These are phyloP conservation scores for Ammodytes dubius DNA, from an alignment of 2,113 vertebrate species.

Conservation along the genomic window DNA sequence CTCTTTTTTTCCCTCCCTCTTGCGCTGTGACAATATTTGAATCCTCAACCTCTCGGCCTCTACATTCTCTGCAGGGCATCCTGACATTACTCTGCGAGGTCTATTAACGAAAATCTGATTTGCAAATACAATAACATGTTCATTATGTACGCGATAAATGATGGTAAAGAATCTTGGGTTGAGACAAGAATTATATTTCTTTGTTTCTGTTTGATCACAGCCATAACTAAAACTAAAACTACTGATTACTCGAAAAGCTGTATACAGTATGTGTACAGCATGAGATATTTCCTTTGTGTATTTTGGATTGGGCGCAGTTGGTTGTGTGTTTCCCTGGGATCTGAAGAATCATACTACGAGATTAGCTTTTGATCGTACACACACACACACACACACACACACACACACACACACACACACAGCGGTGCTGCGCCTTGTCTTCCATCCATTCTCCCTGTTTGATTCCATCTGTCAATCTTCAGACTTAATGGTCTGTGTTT, in stretches of 20 bases:
- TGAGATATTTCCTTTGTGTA: background rate
- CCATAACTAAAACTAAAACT: background rate
- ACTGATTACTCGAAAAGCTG: background rate
- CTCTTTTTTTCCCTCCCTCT: constrained; percentile 5
- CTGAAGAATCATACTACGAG: constrained; percentile 26
- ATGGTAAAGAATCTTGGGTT: background rate
- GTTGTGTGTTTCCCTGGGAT: constrained; percentile 10
- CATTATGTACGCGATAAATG: background rate
- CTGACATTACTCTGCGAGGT: constrained; percentile 12
- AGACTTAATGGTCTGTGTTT: constrained; percentile 55
- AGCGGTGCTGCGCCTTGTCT: constrained; percentile 53
- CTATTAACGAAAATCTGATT: constrained; percentile 27
- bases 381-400: constrained; percentile 17
- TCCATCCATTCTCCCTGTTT: constrained; percentile 67
- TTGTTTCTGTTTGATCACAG: background rate
- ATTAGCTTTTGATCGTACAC: constrained; percentile 62
- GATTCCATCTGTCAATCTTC: constrained; percentile 68
- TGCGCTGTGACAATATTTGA: constrained; percentile 38
- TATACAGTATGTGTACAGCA: background rate
- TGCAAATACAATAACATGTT: constrained; percentile 40
- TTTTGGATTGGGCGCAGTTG: background rate
- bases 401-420: background rate
- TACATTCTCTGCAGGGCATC: background rate
- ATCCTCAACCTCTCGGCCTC: background rate
- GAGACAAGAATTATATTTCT: background rate